Conservation (phyloP, 2,797 vertebrate genomes). For the Bothrops alternatus region DNA sequence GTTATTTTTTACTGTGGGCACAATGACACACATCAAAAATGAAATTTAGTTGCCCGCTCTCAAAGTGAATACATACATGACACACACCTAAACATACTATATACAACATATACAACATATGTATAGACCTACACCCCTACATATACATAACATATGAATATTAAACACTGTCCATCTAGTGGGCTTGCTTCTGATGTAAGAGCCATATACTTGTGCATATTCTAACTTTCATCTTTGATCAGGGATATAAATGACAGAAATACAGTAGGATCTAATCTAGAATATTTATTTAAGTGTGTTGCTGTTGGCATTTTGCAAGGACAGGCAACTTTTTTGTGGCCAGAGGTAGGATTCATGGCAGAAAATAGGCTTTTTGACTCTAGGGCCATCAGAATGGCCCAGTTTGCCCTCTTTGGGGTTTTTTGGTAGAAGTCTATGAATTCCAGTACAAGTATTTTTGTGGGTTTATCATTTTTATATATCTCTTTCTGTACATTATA, state of each 20-base stretch:
- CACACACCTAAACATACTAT: too few relatives aligned
- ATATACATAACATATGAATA: too few relatives aligned
- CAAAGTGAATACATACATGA: too few relatives aligned
- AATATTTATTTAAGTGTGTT: conserved; percentile 13
- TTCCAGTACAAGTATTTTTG: neutral
- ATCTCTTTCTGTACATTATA: neutral
- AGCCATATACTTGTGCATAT: neutral
- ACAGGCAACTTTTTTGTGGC: neutral
- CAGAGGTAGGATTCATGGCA: neutral
- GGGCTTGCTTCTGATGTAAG: neutral
- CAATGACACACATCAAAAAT: too few relatives aligned
- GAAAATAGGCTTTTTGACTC: neutral
- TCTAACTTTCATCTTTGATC: neutral
- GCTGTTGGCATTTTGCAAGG: conserved; percentile 5
- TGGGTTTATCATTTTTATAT: neutral
- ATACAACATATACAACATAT: too few relatives aligned
- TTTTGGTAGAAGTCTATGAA: neutral
- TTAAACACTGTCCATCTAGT: too few relatives aligned
- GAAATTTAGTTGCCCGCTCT: too few relatives aligned
- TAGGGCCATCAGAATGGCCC: neutral
- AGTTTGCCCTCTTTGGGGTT: neutral
- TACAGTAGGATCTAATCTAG: conserved; percentile 31
- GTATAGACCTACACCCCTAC: too few relatives aligned
- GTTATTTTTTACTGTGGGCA: too few relatives aligned
- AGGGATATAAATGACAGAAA: conserved; percentile 14